Evolutionary conservation across 2,113 vertebrate species (phyloP), one percentile per base, ranked within the genome.

Genomic region (Microcebus ravelobensis): DNA sequence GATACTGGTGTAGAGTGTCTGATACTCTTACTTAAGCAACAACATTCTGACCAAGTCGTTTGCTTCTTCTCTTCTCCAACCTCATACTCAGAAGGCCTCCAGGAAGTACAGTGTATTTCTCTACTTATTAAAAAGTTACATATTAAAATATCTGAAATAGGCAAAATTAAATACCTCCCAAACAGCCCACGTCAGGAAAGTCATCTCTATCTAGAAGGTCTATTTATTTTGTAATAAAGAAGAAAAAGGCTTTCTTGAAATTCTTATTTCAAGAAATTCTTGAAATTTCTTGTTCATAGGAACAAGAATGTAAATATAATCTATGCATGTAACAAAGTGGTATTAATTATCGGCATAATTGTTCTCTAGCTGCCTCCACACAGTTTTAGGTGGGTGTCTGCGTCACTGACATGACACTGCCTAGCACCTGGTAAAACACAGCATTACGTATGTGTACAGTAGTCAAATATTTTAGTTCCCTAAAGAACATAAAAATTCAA

Each of bases 401-500:
- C 4, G 0, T 34, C 29, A 29, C 68, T 23, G 15, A 82, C 15
- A 12, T 59, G 73, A 70, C 2, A 74, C 86, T 57, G 45, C 13
- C 55, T 25, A 91, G 23, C 39, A 45, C 25, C 74, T 42, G 70
- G 23, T 48, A 67, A 95, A 82, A 80, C 67, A 59, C 9, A 85
- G 67, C 57, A 83, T 2, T 34, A 88, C 6, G 27, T 27, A 84
- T 67, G 83, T 82, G 12, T 20, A 45, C 3, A 63, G 45, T 31
- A 70, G 65, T 42, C 39, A 92, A 92, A 73, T 71, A 91, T 85
- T 83, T 55, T 86, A 73, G 70, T 77, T 88, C 59, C 70, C 68
- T 71, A 59, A 97, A 87, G 42, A 96, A 90, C 31, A 63, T n/a
- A 74, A 91, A 85, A 81, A 86, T 36, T 83, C 61, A 82, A 25